Evolutionary conservation across 2,888 invertebrate species (phyloP).

Genomic region (Empis livida): DNA sequence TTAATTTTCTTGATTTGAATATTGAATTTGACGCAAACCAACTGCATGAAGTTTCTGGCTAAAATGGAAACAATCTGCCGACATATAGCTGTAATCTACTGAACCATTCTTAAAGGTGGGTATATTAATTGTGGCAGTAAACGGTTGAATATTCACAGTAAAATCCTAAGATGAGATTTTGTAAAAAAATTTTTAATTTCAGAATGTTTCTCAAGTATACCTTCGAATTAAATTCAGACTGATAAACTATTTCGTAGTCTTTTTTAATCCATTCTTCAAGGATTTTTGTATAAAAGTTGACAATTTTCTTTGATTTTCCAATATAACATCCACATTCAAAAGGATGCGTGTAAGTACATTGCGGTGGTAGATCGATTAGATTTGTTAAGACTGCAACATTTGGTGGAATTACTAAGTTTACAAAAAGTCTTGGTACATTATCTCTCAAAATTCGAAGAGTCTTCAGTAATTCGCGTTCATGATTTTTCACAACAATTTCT

Average conservation of each 20-base stretch:
- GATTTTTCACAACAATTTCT: conserved; percentile 33
- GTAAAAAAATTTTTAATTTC: background rate
- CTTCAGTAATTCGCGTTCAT: conserved; percentile 37
- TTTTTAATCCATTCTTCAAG: conserved; percentile 42
- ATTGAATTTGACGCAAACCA: too few species aligned
- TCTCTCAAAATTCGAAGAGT: conserved; percentile 38
- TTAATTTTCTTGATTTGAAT: background rate
- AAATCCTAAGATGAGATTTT: conserved; percentile 37
- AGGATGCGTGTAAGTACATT: conserved; percentile 35
- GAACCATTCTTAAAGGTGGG: conserved; percentile 33
- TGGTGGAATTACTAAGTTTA: conserved; percentile 43
- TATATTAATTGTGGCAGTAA: conserved; percentile 33
- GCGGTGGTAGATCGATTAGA: conserved; percentile 15
- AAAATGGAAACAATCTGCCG: conserved; percentile 50
- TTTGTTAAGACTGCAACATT: conserved; percentile 35
- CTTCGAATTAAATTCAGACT: conserved; percentile 31
- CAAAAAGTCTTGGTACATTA: conserved; percentile 46
- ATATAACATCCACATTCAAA: conserved; percentile 46
- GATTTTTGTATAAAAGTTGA: conserved; percentile 24
- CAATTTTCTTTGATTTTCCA: conserved; percentile 19
- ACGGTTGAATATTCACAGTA: conserved; percentile 42
- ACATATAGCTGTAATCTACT: conserved; percentile 40
- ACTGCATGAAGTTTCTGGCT: conserved; percentile 45
- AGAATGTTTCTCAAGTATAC: conserved; percentile 10
- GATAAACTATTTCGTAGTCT: conserved; percentile 39